Percentiles rank a stretch among this genome's conserved stretches.
phyloP scores from a whole-genome alignment of 2,888 invertebrate species.

The Azorinus chamasolen region DNA sequence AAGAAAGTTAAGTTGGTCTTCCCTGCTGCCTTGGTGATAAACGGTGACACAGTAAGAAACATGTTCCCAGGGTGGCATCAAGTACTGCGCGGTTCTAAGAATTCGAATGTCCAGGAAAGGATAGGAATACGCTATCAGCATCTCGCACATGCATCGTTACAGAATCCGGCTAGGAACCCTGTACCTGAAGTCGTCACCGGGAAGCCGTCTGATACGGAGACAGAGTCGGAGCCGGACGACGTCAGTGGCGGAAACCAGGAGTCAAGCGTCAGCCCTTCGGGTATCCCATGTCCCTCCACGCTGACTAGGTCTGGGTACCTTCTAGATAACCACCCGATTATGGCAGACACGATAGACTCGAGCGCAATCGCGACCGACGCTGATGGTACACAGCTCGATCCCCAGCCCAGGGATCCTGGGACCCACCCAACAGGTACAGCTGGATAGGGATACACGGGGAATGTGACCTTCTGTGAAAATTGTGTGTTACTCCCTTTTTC shows the following conservation, averaged over 20 bases:
- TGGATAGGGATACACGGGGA: slow-evolving; percentile 12
- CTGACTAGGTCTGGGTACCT: slow-evolving; percentile 9
- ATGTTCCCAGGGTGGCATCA: slow-evolving; percentile 9
- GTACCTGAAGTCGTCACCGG: no score
- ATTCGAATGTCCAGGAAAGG: slow-evolving; percentile 1
- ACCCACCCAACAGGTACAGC: not conserved
- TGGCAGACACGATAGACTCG: no score
- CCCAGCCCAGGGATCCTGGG: not conserved
- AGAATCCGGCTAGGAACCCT: no score
- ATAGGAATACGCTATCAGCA: not conserved
- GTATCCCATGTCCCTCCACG: no score
- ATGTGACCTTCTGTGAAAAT: slow-evolving; percentile 16
- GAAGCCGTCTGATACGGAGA: no score
- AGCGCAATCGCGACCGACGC: not conserved
- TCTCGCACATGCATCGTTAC: no score
- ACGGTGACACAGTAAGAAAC: slow-evolving; percentile 8
- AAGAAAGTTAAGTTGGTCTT: slow-evolving; percentile 4
- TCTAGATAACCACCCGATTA: not conserved
- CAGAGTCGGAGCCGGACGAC: no score
- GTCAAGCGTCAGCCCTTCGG: no score
- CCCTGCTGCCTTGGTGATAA: slow-evolving; percentile 11
- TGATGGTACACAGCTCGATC: not conserved
- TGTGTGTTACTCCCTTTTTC: slow-evolving; percentile 7
- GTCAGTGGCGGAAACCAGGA: no score
- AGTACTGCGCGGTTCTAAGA: not conserved